Base-by-base conservation (phyloP, 2,888 invertebrate genomes). In the Brachynemurus nebulosus region DNA sequence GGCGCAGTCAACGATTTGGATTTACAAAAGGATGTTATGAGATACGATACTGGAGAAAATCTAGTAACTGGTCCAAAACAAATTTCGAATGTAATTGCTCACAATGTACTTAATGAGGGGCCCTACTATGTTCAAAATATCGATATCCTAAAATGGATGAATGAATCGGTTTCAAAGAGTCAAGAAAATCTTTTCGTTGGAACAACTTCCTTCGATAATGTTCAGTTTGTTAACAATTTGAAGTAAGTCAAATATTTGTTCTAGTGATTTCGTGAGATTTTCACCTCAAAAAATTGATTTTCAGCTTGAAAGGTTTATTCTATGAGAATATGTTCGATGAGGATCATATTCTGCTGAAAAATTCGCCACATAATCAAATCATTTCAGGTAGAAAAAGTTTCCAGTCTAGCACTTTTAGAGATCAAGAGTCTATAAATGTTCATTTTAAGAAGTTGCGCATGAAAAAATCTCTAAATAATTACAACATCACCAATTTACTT, bases 1-100 rank as follows among this genome's bases (percentile, higher is more conserved):
- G 35, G 45, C 45, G 30, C 52, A 4, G 61, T 77, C 14, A 77
- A 77, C 53, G 57, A 63, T 47, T 55, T 71, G 36, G 64, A 71
- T 58, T 58, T 76, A 19, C 54, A 60, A 11, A 60, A 60, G 7
- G 76, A 77, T 51, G 59, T 76, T 14, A 61, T 72, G 49, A 63
- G 66, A 35, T 59, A 61, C 40, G 67, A 69, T 48, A 47, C 47
- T 0, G 42, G 54, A 41, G 42, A 51, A 17, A 71, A 69, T 54
- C 53, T 61, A 3, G 55, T 74, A 1, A 67, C 62, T 2, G 68
- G 69, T 3, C 53, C 52, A 2, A 72, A 71, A 58, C 54, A 40
- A 30, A 55, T 71, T 25, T 39, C 57, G 5, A 57, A 59, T 42
- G 55, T 70, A n/a, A 51, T 51, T 14, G 60, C 66, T 0, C 55